These are phyloP conservation scores for Lutjanus erythropterus DNA, from an alignment of 2,113 vertebrate species.

Conservation along the genomic window DNA sequence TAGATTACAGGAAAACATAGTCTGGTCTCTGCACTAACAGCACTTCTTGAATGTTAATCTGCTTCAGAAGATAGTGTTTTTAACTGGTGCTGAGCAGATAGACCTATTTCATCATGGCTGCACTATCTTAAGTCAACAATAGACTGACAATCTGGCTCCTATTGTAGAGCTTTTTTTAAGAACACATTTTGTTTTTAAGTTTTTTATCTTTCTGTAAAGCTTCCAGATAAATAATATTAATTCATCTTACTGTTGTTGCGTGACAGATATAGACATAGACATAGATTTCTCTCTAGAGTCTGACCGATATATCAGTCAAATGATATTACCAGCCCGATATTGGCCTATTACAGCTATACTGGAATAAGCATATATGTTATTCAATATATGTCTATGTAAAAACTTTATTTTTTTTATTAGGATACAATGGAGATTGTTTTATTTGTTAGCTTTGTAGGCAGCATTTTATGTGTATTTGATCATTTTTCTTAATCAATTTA, in stretches of 20 bases:
- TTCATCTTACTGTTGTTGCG: not conserved
- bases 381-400: too few relatives aligned
- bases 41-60: constrained; percentile 58
- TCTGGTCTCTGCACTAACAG: constrained; percentile 18
- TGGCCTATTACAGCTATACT: too few relatives aligned
- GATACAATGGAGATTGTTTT: too few relatives aligned
- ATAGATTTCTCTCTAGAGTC: too few relatives aligned
- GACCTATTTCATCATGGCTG: constrained; percentile 31
- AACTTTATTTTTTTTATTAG: too few relatives aligned
- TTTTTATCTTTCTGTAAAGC: not conserved
- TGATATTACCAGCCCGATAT: too few relatives aligned
- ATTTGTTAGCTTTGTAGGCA: too few relatives aligned
- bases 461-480: too few relatives aligned
- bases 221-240: not conserved
- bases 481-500: too few relatives aligned
- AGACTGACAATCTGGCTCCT: not conserved
- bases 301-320: too few relatives aligned
- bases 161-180: not conserved
- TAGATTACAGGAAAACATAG: constrained; percentile 42
- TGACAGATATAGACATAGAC: not conserved
- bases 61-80: constrained; percentile 1
- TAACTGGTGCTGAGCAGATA: constrained; percentile 24
- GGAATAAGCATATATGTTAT: too few relatives aligned
- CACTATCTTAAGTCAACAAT: not conserved
- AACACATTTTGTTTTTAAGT: not conserved